phyloP scores from a whole-genome alignment of 1,140 invertebrate species.

The Aphelinus atriplicis region DNA sequence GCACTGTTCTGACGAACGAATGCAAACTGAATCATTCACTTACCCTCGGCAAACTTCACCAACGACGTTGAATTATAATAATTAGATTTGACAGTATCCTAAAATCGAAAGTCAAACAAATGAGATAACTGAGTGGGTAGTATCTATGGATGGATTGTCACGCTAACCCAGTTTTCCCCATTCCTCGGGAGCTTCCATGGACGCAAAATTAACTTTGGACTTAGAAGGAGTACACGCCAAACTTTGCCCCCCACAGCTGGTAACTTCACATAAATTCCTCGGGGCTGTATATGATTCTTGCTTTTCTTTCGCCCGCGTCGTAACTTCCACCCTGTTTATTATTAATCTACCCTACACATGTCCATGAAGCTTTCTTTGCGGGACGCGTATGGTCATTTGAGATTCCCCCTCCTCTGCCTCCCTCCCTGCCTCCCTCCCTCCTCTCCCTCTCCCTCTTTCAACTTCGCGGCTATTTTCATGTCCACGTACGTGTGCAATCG shows the following conservation, averaged over 20 bases:
- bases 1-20: too few species aligned
- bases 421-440: too few species aligned
- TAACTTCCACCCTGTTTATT: too few species aligned
- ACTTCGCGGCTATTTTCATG: neutral
- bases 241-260: neutral
- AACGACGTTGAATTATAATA: too few species aligned
- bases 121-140: neutral
- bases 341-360: too few species aligned
- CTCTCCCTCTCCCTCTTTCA: too few species aligned
- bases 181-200: conserved; percentile 2
- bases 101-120: too few species aligned
- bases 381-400: neutral
- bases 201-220: conserved; percentile 2
- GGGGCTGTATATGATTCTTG: neutral
- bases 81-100: too few species aligned
- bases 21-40: too few species aligned
- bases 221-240: neutral
- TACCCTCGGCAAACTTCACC: too few species aligned
- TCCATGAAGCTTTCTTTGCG: neutral
- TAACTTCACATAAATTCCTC: neutral
- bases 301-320: neutral
- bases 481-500: conserved; percentile 1
- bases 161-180: conserved; percentile 18
- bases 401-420: neutral
- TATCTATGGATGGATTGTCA: conserved; percentile 6